Conservation (phyloP, 2,888 invertebrate genomes). For the Nephrotoma guestfalica region DNA sequence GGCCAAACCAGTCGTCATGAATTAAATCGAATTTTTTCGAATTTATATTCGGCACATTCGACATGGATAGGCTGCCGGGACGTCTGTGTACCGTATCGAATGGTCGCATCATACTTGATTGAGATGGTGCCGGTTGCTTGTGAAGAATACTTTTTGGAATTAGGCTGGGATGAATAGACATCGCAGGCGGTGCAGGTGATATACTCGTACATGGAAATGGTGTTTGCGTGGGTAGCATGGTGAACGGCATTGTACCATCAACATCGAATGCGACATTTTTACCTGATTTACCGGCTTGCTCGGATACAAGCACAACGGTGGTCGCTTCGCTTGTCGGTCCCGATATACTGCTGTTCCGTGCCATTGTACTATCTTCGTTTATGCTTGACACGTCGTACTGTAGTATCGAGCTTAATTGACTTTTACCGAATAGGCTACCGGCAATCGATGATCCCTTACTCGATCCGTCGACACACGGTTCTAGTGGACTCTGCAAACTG, state of each 20-base stretch:
- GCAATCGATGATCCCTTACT: constrained; percentile 29
- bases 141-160: constrained; percentile 16
- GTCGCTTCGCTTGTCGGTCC: constrained; percentile 22
- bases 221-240: not conserved
- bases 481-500: constrained; percentile 43
- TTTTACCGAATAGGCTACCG: constrained; percentile 29
- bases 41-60: constrained; percentile 23
- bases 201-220: constrained; percentile 7
- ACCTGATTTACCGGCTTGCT: constrained; percentile 14
- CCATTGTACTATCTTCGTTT: constrained; percentile 25
- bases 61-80: constrained; percentile 9
- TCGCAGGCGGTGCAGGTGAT: constrained; percentile 11
- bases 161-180: constrained; percentile 12
- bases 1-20: constrained; percentile 49
- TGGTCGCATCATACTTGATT: not conserved
- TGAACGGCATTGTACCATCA: not conserved
- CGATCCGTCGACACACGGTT: constrained; percentile 16
- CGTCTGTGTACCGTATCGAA: constrained; percentile 2
- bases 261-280: constrained; percentile 30
- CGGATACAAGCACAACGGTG: constrained; percentile 18
- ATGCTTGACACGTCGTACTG: constrained; percentile 33
- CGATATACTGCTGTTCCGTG: constrained; percentile 25
- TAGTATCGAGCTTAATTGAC: constrained; percentile 29
- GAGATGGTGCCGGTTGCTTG: constrained; percentile 8
- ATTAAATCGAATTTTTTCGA: constrained; percentile 35